A percentile compares a stretch with the other conserved stretches of the same genome.
These are phyloP conservation scores for Pangasius djambal DNA, from an alignment of 2,797 vertebrate species.

Conservation along the genomic window DNA sequence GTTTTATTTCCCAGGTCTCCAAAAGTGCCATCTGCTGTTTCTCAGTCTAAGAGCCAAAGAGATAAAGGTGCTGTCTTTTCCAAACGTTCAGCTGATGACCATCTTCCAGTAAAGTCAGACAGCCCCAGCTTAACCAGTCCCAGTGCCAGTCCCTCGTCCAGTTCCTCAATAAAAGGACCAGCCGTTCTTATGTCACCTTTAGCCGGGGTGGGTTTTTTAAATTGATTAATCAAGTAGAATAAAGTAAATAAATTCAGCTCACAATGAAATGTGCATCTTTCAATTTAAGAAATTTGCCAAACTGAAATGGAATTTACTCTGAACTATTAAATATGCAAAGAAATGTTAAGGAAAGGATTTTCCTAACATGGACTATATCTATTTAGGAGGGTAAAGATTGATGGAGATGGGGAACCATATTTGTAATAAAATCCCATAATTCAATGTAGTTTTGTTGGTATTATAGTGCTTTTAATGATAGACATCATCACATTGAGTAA, in stretches of 20 bases:
- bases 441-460: neutral
- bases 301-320: neutral
- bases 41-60: slow-evolving; percentile 69
- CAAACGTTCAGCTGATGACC: slow-evolving; percentile 71
- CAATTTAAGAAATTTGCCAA: neutral
- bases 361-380: neutral
- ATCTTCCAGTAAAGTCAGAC: slow-evolving; percentile 73
- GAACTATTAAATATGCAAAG: neutral
- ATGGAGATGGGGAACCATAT: neutral
- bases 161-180: slow-evolving; percentile 78
- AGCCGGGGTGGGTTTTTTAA: neutral
- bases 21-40: slow-evolving; percentile 64
- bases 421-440: neutral
- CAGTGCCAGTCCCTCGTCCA: slow-evolving; percentile 72
- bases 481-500: neutral
- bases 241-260: neutral
- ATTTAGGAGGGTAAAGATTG: neutral
- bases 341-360: neutral
- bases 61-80: slow-evolving; percentile 66
- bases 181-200: neutral
- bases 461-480: neutral
- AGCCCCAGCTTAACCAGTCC: slow-evolving; percentile 72
- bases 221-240: neutral
- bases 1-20: slow-evolving; percentile 61
- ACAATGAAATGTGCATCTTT: neutral